Base-by-base conservation (phyloP, 2,113 vertebrate genomes). In the Hystrix brachyura region DNA sequence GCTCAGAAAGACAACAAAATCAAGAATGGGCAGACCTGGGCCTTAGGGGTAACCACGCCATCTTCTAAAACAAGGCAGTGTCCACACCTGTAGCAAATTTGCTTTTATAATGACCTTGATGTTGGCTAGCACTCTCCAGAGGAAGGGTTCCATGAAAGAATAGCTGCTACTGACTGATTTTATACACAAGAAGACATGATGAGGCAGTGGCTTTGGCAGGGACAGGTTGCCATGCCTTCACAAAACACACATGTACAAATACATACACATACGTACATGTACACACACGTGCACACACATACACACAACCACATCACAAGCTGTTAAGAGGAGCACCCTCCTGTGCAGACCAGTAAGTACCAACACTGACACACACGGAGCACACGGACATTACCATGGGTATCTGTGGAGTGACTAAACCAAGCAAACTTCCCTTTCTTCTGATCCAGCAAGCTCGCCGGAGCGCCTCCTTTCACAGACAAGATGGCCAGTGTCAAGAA, bases 321-420 rank as follows among this genome's bases (percentile, higher is more conserved):
- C 71, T 74, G 79, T 55, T 55, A 59, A 90, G 90, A 94, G 67
- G 57, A 60, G n/a, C 4, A 21, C 62, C 67, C 82, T 89, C 79
- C 92, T 38, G 0, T 79, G 53, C n/a, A 48, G 53, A 62, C n/a
- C 14, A 0, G 83, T 86, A 96, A 3, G 96, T 51, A 84, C 78
- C 48, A 59, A 89, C 0, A 95, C 48, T 90, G 8, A 97, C 51
- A 94, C 0, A n/a, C 96, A 98, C 17, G 94, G 71, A 98, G 96
- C 21, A n/a, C 95, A 97, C 90, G 94, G 78, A 98, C 96, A 65
- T 99, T 99, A 99, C 99, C 98, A 99, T 98, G 98, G 98, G 98
- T 98, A 98, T 99, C 98, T 99, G 98, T 98, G 98, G 98, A 99
- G 98, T 98, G 98, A 99, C 98, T 99, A 99, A 99, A 99, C 99